Evolutionary conservation across 2,888 invertebrate genomes (phyloP).

Genomic region (Hirtodrosophila trivittata): DNA sequence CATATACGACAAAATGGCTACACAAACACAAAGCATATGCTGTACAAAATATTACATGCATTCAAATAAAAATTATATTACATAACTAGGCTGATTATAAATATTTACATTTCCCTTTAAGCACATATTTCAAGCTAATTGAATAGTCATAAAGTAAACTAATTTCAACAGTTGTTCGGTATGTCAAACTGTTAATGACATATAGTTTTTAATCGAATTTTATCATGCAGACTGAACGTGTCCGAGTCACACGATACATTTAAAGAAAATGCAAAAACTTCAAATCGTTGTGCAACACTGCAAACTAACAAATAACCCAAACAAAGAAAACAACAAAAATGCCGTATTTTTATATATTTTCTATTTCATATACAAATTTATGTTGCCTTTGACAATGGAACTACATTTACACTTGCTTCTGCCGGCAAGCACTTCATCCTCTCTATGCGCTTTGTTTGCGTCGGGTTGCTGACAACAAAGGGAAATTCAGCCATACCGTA

Average conservation of each 20-base stretch:
- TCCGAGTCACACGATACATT: not conserved
- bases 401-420: constrained; percentile 7
- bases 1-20: constrained; percentile 39
- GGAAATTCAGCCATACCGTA: constrained; percentile 89
- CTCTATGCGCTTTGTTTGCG: constrained; percentile 29
- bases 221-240: constrained; percentile 28
- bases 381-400: constrained; percentile 7
- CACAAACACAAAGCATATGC: not conserved
- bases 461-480: constrained; percentile 84
- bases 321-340: constrained; percentile 7
- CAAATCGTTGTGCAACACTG: constrained; percentile 25
- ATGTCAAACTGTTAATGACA: no score
- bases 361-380: constrained; percentile 1
- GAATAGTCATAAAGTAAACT: no score
- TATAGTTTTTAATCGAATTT: no score
- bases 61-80: no score
- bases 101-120: no score
- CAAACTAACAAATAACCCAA: constrained; percentile 12
- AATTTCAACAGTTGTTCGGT: no score
- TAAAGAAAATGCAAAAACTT: constrained; percentile 14
- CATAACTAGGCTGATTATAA: no score
- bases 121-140: no score
- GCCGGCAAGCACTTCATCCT: constrained; percentile 42
- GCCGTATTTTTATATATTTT: not conserved
- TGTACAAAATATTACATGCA: no score